Conservation (phyloP, 1,140 invertebrate genomes). For the Lordiphosa mommai region DNA sequence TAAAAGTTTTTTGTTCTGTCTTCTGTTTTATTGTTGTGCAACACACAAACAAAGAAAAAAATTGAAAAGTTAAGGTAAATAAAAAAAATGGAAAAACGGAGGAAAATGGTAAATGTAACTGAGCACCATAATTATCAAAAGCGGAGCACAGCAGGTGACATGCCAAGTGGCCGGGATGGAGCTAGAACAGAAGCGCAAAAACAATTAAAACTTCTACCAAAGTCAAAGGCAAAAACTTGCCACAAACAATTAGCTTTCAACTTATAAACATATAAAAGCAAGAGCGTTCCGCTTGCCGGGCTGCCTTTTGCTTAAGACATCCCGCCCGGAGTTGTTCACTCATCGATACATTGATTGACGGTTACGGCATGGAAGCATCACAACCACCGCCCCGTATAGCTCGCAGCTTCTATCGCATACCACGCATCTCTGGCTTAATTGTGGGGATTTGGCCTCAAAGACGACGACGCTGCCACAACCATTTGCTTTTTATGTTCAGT, state of each 20-base stretch:
- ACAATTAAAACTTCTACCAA: slow-evolving; percentile 70
- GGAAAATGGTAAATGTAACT: slow-evolving; percentile 30
- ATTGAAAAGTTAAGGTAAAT: slow-evolving; percentile 11
- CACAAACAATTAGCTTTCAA: slow-evolving; percentile 21
- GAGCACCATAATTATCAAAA: slow-evolving; percentile 33
- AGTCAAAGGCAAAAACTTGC: slow-evolving; percentile 20
- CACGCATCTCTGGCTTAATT: slow-evolving; percentile 51
- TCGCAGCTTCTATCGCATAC: slow-evolving; percentile 56
- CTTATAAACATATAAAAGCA: slow-evolving; percentile 45
- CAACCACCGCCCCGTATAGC: slow-evolving; percentile 29
- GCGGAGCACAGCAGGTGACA: slow-evolving; percentile 4
- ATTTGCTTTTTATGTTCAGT: slow-evolving; percentile 46
- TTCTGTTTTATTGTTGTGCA: slow-evolving; percentile 28
- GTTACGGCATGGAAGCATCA: not conserved
- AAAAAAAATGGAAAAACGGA: slow-evolving; percentile 32
- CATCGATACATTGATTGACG: slow-evolving; percentile 40
- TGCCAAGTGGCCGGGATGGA: slow-evolving; percentile 8
- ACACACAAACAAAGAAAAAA: slow-evolving; percentile 3
- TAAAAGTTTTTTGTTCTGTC: slow-evolving; percentile 1
- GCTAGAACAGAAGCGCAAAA: slow-evolving; percentile 34
- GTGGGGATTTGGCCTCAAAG: slow-evolving; percentile 61
- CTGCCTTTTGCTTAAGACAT: slow-evolving; percentile 21
- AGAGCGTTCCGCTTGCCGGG: not conserved
- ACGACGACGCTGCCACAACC: slow-evolving; percentile 21
- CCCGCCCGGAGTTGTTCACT: slow-evolving; percentile 21